Percentiles rank a stretch among this genome's conserved stretches.
phyloP scores from a whole-genome alignment of 2,113 vertebrate species.

The Sapayoa aenigma region DNA sequence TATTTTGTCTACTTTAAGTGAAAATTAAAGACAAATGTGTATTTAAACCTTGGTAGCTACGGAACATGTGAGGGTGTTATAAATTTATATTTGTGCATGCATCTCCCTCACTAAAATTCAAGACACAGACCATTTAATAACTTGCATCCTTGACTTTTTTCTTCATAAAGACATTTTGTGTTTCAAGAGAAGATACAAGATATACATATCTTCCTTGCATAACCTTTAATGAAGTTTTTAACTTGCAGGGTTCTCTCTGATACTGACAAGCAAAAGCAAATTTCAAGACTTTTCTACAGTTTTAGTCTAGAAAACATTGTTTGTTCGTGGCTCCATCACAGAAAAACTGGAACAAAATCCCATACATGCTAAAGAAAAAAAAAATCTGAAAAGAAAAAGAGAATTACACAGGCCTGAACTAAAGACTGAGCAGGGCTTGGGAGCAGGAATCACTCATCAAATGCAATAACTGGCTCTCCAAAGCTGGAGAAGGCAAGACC shows the following conservation, averaged over 20 bases:
- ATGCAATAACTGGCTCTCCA: not conserved
- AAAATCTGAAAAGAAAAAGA: not conserved
- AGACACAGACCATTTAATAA: not conserved
- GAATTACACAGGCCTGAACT: not conserved
- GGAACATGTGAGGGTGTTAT: not conserved
- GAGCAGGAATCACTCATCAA: not conserved
- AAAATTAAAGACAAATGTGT: not conserved
- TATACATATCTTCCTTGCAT: not conserved
- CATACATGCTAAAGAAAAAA: not conserved
- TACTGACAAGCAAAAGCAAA: not conserved
- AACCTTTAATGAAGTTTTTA: not conserved
- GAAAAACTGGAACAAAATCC: not conserved
- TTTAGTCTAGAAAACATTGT: not conserved
- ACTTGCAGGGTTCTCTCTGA: not conserved
- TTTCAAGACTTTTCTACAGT: not conserved
- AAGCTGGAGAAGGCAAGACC: not conserved
- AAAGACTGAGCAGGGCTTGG: not conserved
- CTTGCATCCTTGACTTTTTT: not conserved
- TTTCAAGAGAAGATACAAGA: not conserved
- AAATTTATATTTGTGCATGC: not conserved
- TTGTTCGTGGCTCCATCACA: not conserved
- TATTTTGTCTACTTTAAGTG: not conserved
- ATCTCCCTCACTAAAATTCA: not conserved
- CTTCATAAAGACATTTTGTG: not conserved
- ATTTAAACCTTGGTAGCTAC: not conserved